A percentile compares a stretch with the other conserved stretches of the same genome.
These are phyloP conservation scores for Oreochromis mossambicus DNA, from an alignment of 2,797 vertebrate genomes.

Conservation along the genomic window DNA sequence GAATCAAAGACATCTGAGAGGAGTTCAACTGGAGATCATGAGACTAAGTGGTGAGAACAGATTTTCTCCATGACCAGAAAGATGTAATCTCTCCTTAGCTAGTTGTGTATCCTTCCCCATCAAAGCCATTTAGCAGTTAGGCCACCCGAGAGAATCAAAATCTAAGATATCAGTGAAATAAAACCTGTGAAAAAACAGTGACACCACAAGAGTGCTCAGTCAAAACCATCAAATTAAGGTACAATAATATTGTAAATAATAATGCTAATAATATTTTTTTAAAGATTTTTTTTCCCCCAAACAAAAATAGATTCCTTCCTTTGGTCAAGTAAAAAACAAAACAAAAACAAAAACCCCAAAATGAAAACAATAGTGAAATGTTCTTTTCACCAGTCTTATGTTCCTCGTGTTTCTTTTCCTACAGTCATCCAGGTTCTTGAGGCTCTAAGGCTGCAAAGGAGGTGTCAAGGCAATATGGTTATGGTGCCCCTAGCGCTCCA, in stretches of 20 bases:
- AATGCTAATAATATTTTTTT: slow-evolving; percentile 70
- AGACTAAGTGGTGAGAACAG: slow-evolving; percentile 44
- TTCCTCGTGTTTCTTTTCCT: slow-evolving; percentile 50
- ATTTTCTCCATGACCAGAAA: slow-evolving; percentile 41
- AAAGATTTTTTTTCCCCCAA: slow-evolving; percentile 42
- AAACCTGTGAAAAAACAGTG: slow-evolving; percentile 53
- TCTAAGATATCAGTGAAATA: slow-evolving; percentile 55
- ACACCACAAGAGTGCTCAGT: slow-evolving; percentile 65
- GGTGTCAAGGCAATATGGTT: slow-evolving; percentile 84
- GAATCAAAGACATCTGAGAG: slow-evolving; percentile 58
- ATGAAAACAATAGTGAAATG: slow-evolving; percentile 55
- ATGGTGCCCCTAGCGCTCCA: slow-evolving; percentile 78
- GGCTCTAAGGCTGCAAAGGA: slow-evolving; percentile 84
- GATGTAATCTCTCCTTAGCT: slow-evolving; percentile 10
- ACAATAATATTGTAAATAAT: slow-evolving; percentile 66
- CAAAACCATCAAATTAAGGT: slow-evolving; percentile 62
- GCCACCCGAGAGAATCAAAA: slow-evolving; percentile 45
- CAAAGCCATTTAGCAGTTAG: slow-evolving; percentile 56
- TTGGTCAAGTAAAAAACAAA: slow-evolving; percentile 80
- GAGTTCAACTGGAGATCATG: slow-evolving; percentile 56
- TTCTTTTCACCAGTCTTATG: slow-evolving; percentile 61
- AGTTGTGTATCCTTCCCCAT: slow-evolving; percentile 7
- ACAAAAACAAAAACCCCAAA: slow-evolving; percentile 17
- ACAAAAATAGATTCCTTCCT: slow-evolving; percentile 82
- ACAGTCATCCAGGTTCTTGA: slow-evolving; percentile 75